Conservation (phyloP, 2,113 vertebrate genomes). For the Henicopernis longicauda region DNA sequence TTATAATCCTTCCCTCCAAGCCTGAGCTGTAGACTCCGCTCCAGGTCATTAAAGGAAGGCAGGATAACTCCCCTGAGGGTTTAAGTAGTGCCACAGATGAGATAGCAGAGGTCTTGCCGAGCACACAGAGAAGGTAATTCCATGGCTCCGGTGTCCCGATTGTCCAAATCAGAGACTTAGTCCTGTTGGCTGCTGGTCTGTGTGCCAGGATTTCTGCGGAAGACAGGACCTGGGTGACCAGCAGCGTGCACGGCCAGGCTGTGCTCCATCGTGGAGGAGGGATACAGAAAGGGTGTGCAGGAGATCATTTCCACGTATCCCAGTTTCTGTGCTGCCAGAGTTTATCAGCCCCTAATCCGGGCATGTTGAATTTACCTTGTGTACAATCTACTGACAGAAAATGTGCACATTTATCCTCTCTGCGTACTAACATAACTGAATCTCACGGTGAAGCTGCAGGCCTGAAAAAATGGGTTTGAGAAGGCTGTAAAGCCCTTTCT, state of each 20-base stretch:
- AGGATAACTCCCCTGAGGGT: background rate
- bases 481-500: background rate
- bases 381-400: background rate
- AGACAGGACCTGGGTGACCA: background rate
- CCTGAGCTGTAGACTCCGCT: background rate
- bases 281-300: background rate
- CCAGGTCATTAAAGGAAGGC: background rate
- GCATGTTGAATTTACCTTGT: background rate
- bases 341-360: background rate
- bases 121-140: background rate
- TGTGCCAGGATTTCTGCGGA: background rate
- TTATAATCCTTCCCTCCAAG: background rate
- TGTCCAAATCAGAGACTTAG: background rate
- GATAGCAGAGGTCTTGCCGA: background rate
- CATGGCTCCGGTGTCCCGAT: background rate
- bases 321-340: background rate
- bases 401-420: background rate
- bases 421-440: background rate
- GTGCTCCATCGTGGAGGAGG: background rate
- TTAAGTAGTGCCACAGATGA: background rate
- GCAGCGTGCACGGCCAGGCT: background rate
- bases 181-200: background rate
- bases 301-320: rapidly evolving
- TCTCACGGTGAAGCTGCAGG: background rate
- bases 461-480: background rate